phyloP scores from a whole-genome alignment of 1,140 invertebrate species.

The Nephila pilipes region DNA sequence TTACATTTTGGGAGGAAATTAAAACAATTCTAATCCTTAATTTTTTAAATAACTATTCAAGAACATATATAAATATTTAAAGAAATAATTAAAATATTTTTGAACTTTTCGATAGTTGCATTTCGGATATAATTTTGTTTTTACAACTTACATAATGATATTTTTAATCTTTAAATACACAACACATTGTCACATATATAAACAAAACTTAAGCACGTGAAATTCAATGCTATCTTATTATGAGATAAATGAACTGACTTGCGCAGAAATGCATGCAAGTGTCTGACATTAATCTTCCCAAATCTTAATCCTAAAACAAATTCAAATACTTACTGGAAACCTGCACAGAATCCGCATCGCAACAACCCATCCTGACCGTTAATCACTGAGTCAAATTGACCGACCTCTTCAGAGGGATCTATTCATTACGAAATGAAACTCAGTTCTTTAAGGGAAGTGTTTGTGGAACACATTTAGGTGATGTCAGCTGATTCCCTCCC shows the following conservation, averaged over 20 bases:
- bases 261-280: not conserved
- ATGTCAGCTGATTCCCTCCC: conserved; percentile 1
- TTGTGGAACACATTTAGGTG: not conserved
- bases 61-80: too few relatives aligned
- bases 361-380: conserved; percentile 34
- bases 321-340: conserved; percentile 58
- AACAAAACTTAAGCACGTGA: not conserved
- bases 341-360: conserved; percentile 29
- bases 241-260: not conserved
- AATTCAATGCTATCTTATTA: not conserved
- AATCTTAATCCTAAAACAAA: not conserved
- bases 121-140: too few relatives aligned
- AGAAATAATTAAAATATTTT: too few relatives aligned
- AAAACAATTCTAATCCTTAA: too few relatives aligned
- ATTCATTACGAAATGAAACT: conserved; percentile 16
- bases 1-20: too few relatives aligned
- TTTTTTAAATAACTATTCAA: too few relatives aligned
- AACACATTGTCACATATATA: too few relatives aligned
- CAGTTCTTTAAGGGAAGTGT: not conserved
- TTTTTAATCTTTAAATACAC: too few relatives aligned
- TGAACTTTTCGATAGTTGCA: too few relatives aligned
- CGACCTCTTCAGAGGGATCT: not conserved
- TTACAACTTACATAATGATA: too few relatives aligned
- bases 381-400: not conserved
- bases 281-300: too few relatives aligned